Evolutionary conservation across 2,113 vertebrate species (phyloP).

Genomic region (Tachysurus vachellii): DNA sequence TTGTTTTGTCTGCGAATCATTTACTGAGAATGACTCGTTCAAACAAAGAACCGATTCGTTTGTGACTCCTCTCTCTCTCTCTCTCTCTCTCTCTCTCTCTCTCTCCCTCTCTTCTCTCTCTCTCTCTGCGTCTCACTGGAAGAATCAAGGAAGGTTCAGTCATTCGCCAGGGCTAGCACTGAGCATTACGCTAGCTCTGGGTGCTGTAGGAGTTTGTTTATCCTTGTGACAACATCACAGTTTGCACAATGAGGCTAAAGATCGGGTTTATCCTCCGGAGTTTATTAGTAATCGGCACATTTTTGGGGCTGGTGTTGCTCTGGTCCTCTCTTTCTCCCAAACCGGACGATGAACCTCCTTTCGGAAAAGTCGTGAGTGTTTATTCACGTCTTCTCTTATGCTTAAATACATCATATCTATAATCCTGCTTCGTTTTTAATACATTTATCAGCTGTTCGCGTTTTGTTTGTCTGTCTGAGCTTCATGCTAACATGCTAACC

Average conservation of each 20-base stretch:
- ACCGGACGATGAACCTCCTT: conserved; percentile 69
- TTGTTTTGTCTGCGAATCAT: neutral
- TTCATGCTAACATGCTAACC: conserved; percentile 34
- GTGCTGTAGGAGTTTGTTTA: neutral
- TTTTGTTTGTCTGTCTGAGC: neutral
- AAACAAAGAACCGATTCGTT: neutral
- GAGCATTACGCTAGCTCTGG: conserved; percentile 6
- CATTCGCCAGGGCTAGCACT: neutral
- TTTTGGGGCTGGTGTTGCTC: conserved; percentile 83
- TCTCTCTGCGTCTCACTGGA: neutral
- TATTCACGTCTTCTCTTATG: neutral
- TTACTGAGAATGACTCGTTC: neutral
- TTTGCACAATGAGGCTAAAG: conserved; percentile 83
- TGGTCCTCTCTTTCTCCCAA: conserved; percentile 85
- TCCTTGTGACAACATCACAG: neutral
- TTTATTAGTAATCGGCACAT: conserved; percentile 79
- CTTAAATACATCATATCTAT: neutral
- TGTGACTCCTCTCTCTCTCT: neutral
- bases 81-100: neutral
- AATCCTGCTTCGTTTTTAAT: neutral
- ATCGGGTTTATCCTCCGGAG: conserved; percentile 86
- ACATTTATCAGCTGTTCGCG: neutral
- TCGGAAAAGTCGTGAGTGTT: conserved; percentile 73
- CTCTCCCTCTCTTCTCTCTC: neutral
- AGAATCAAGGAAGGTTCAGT: neutral